Base-by-base conservation (phyloP, 2,113 vertebrate species). In the Bothrops jararaca region DNA sequence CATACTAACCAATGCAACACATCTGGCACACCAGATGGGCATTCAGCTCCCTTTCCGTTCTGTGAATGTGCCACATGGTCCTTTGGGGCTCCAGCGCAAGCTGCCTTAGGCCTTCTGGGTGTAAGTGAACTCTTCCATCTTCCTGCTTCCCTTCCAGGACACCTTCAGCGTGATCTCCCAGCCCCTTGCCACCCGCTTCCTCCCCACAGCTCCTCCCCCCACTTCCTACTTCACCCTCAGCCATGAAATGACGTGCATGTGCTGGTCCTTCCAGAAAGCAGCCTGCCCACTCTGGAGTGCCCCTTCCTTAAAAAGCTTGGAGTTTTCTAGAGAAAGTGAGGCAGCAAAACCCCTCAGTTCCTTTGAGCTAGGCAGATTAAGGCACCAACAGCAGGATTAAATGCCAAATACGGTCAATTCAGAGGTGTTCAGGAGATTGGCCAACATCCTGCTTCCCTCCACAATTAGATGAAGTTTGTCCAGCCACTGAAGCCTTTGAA, bases 1-100 rank as follows among this genome's bases (percentile, higher is more conserved):
- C 86, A 93, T 98, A 99, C 99, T 98, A 95, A 99, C 99, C 99
- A 95, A 99, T 97, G 96, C 99, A 99, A 97, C 99, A 99, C 99
- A 99, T 99, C 96, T 98, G 98, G 92, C 98, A 98, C 96, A 97
- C 98, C 97, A 99, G 98, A 97, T 98, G 98, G 95, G 98, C 97
- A 93, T 98, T 98, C 95, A 99, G 98, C n/a, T 97, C 95, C 92
- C 97, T 93, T 94, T 98, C 97, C 86, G 97, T 97, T 97, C 97
- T 96, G 96, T 97, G 97, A 91, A 97, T 95, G 0, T 97, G 96
- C 98, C 98, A 98, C 98, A 98, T 98, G 74, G 96, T 86, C 92
- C 95, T 96, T 8, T 91, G 85, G 52, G 93, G 93, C 60, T 91
- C 86, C 88, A 0, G 58, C 8, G 15, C 23, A 42, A 86, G 80